Evolutionary conservation across 1,140 invertebrate genomes (phyloP).

Genomic region (Octopus sinensis): DNA sequence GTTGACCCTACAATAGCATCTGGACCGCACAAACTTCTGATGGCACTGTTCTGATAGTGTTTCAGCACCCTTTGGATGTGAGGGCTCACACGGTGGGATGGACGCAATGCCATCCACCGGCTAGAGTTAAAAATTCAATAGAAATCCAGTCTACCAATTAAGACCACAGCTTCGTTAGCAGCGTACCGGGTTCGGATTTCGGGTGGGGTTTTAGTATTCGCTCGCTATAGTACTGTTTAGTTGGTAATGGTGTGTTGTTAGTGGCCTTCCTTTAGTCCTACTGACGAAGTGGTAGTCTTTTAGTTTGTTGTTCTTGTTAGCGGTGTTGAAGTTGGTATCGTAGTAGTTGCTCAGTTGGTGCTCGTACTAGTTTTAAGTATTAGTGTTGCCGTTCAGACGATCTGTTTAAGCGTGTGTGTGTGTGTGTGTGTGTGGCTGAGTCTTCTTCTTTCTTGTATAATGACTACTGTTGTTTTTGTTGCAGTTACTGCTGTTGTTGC

Average conservation of each 20-base stretch:
- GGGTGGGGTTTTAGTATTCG: not conserved
- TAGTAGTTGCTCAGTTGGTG: too few relatives aligned
- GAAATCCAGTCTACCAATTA: not conserved
- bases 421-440: too few relatives aligned
- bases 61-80: conserved; percentile 90
- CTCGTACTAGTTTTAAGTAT: too few relatives aligned
- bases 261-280: not conserved
- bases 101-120: conserved; percentile 37
- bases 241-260: not conserved
- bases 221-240: not conserved
- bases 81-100: conserved; percentile 61
- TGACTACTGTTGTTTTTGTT: too few relatives aligned
- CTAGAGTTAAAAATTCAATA: not conserved
- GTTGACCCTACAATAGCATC: conserved; percentile 62
- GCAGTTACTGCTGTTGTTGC: too few relatives aligned
- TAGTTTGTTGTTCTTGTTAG: too few relatives aligned
- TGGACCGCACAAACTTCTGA: conserved; percentile 86
- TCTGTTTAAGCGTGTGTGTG: too few relatives aligned
- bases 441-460: too few relatives aligned
- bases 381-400: too few relatives aligned
- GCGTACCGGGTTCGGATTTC: not conserved
- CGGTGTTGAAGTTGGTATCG: too few relatives aligned
- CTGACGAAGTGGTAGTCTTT: not conserved
- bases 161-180: not conserved
- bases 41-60: conserved; percentile 86